Evolutionary conservation across 1,140 invertebrate genomes (phyloP).

Genomic region (Berghia stephanieae): DNA sequence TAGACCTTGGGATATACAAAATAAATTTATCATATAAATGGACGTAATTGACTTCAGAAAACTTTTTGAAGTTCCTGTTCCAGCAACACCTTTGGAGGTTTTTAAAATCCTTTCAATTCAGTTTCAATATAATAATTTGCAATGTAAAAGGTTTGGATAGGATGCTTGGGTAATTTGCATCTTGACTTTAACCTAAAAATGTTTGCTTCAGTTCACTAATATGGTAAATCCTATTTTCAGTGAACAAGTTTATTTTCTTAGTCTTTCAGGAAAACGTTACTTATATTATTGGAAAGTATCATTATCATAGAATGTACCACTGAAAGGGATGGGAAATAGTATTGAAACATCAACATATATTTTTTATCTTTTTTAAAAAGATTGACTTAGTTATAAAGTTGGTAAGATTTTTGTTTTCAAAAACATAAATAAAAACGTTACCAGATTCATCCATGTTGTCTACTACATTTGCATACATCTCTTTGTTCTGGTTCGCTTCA

Average conservation of each 20-base stretch:
- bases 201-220: too few species aligned
- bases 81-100: too few species aligned
- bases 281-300: background rate
- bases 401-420: background rate
- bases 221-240: too few species aligned
- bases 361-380: background rate
- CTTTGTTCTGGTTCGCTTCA: background rate
- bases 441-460: conserved; percentile 13
- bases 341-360: background rate
- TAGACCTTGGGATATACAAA: conserved; percentile 11
- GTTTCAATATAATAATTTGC: background rate
- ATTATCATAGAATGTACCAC: background rate
- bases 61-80: too few species aligned
- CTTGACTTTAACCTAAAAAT: too few species aligned
- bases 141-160: too few species aligned
- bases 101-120: background rate
- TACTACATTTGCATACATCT: conserved; percentile 3
- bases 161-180: too few species aligned
- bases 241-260: too few species aligned
- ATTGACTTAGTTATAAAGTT: background rate
- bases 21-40: background rate
- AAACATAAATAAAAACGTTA: background rate
- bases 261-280: background rate
- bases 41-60: background rate
- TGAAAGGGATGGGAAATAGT: background rate